These are phyloP conservation scores for Allacma fusca DNA, from an alignment of 2,888 invertebrate genomes.

Conservation along the genomic window DNA sequence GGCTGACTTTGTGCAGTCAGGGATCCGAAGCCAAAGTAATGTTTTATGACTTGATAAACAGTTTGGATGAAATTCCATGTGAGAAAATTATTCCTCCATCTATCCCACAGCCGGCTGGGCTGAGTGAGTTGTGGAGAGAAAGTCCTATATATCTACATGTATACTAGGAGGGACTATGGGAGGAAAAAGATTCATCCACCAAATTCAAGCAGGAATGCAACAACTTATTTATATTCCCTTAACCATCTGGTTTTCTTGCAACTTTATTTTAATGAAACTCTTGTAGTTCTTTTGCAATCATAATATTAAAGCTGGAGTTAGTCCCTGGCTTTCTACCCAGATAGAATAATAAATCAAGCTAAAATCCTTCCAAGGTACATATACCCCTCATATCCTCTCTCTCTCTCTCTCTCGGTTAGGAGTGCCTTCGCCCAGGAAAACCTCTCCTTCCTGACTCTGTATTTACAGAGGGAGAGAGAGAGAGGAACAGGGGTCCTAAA, in stretches of 20 bases:
- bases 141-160: too few species aligned
- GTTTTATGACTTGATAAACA: slow-evolving; percentile 13
- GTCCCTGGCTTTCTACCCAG: neutral
- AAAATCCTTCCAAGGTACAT: neutral
- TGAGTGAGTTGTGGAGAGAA: neutral
- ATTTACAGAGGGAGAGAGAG: too few species aligned
- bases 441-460: too few species aligned
- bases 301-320: neutral
- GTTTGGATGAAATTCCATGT: slow-evolving; percentile 1
- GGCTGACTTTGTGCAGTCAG: neutral
- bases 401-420: neutral
- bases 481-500: too few species aligned
- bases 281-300: neutral
- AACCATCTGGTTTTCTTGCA: slow-evolving; percentile 18
- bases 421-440: neutral
- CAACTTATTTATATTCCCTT: slow-evolving; percentile 23
- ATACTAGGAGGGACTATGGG: too few species aligned
- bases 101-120: neutral
- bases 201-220: slow-evolving; percentile 36
- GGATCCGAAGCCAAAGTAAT: neutral
- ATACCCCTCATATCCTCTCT: neutral
- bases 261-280: slow-evolving; percentile 10
- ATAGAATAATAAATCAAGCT: slow-evolving; percentile 22
- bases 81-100: slow-evolving; percentile 7
- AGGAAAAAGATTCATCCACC: too few species aligned